These are phyloP conservation scores for Ammodramus savannarum DNA, from an alignment of 2,113 vertebrate genomes.

Conservation along the genomic window DNA sequence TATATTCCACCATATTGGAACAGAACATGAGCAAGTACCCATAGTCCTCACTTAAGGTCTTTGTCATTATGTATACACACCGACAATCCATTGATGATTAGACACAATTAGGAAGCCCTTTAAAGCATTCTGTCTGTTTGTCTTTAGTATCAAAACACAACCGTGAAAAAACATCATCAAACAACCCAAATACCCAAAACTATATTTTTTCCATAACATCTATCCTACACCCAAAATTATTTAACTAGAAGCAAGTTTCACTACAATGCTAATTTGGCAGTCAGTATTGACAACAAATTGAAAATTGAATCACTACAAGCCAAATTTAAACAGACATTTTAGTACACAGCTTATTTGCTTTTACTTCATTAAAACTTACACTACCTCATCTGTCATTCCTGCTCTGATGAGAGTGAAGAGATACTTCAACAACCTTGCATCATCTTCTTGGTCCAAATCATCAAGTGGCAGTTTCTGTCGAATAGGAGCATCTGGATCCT, in stretches of 20 bases:
- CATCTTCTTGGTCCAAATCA: constrained; percentile 94
- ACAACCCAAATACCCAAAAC: background rate
- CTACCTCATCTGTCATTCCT: constrained; percentile 94
- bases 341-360: background rate
- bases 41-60: background rate
- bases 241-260: background rate
- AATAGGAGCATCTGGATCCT: constrained; percentile 96
- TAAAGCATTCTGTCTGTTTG: background rate
- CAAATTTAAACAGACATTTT: background rate
- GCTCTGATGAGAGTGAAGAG: constrained; percentile 93
- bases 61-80: background rate
- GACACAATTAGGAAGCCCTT: background rate
- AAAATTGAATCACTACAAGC: background rate
- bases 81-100: background rate
- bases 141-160: background rate
- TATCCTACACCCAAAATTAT: background rate
- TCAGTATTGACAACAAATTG: background rate
- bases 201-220: background rate
- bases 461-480: constrained; percentile 93
- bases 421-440: constrained; percentile 88
- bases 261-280: background rate
- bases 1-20: background rate
- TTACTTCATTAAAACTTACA: background rate
- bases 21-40: background rate
- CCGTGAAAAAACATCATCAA: background rate